Conservation (phyloP, 2,888 invertebrate genomes). For the Diaphora mendica region DNA sequence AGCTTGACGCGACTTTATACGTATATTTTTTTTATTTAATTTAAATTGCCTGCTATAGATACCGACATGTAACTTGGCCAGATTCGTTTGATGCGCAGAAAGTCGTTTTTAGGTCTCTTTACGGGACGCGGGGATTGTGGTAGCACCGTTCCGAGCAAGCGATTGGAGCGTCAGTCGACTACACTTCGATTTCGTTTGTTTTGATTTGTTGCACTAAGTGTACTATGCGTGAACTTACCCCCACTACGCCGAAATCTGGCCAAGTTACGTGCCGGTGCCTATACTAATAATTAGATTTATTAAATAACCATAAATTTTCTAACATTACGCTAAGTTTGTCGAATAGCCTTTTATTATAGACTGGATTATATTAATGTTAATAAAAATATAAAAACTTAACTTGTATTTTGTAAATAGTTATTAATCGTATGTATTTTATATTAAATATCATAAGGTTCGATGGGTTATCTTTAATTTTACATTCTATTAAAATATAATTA, state of each 20-base stretch:
- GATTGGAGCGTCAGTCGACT: too few relatives aligned
- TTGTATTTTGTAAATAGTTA: slow-evolving; percentile 86
- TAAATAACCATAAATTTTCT: slow-evolving; percentile 69
- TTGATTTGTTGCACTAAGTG: too few relatives aligned
- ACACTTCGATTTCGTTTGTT: too few relatives aligned
- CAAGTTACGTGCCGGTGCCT: too few relatives aligned
- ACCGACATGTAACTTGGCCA: too few relatives aligned
- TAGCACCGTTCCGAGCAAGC: too few relatives aligned
- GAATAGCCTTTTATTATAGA: slow-evolving; percentile 85
- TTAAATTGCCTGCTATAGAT: slow-evolving; percentile 78
- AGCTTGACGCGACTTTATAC: slow-evolving; percentile 52
- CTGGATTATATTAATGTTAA: slow-evolving; percentile 84
- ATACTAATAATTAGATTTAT: slow-evolving; percentile 57
- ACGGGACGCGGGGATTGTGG: too few relatives aligned
- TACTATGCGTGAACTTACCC: too few relatives aligned
- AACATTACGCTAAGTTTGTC: slow-evolving; percentile 84
- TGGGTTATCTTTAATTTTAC: slow-evolving; percentile 86
- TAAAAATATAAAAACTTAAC: slow-evolving; percentile 81
- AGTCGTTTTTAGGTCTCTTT: too few relatives aligned
- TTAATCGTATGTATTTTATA: slow-evolving; percentile 86
- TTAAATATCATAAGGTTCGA: slow-evolving; percentile 84
- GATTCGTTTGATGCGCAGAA: too few relatives aligned
- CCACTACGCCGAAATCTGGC: too few relatives aligned
- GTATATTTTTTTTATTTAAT: slow-evolving; percentile 52
- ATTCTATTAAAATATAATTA: slow-evolving; percentile 73